Evolutionary conservation across 2,888 invertebrate genomes (phyloP), one percentile per base, ranked within the genome.

Genomic region (Tricholauxania praeusta): DNA sequence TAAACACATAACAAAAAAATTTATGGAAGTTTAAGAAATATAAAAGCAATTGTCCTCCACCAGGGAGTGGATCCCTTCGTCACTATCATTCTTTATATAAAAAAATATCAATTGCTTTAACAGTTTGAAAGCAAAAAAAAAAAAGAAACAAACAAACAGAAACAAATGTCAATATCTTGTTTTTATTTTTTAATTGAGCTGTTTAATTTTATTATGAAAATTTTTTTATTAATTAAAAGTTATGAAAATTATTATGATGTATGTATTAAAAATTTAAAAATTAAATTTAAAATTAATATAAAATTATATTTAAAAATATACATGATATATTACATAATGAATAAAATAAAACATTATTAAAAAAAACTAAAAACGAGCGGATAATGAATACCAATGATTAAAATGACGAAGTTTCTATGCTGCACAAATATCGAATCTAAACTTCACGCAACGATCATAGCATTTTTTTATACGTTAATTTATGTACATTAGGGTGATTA

Each of bases 221-320:
- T 72, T 71, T 71, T 71, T 73, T 71, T 75, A 72, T 70, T 66
- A 74, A 72, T 70, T 64, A 70, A 63, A 73, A 53, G 22, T 60
- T 74, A 80, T 80, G 80, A 79, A 78, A 79, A 78, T 80, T 81
- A 81, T 77, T 82, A 81, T 82, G 82, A 83, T 83, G 83, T 82
- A 81, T 80, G 82, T 82, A 83, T 82, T 82, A 76, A 76, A 82
- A 80, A 79, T 80, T 82, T 82, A 76, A 76, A 82, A 80, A 79
- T 80, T 80, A 82, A 82, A 81, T 77, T 82, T 79, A 80, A 81
- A 81, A 81, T 79, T 82, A 80, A 80, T 82, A 82, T 82, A 82
- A 80, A 81, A 82, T 76, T 78, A 77, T 81, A 82, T 81, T 78
- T 80, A 79, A 73, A 75, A 70, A 64, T 73, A 73, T 74, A 77